Conservation (phyloP, 2,797 vertebrate species). For the Girardinus metallicus region DNA sequence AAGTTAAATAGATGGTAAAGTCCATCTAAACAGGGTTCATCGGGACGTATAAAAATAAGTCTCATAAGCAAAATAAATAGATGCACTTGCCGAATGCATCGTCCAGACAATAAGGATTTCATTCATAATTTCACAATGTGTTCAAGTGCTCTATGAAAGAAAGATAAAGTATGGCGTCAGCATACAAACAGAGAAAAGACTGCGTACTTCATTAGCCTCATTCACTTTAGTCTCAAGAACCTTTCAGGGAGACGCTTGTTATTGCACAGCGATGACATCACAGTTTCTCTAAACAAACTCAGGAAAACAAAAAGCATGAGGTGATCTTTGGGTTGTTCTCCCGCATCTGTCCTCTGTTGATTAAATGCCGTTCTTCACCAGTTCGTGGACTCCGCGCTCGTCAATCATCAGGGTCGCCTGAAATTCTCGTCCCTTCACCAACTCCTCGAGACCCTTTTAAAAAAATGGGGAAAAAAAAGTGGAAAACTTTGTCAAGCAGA, state of each 20-base stretch:
- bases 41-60: constrained; percentile 80
- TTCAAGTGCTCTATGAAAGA: constrained; percentile 54
- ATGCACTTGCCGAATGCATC: constrained; percentile 62
- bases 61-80: constrained; percentile 82
- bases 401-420: constrained; percentile 87
- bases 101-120: constrained; percentile 41
- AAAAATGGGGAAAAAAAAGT: background rate
- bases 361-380: constrained; percentile 91
- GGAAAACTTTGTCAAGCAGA: constrained; percentile 13
- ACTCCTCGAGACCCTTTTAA: constrained; percentile 86
- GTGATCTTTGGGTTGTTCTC: constrained; percentile 48
- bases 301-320: constrained; percentile 29
- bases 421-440: constrained; percentile 87
- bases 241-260: constrained; percentile 40
- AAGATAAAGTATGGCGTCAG: constrained; percentile 14
- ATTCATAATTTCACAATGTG: constrained; percentile 61
- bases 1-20: constrained; percentile 53
- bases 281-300: constrained; percentile 55
- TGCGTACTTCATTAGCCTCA: constrained; percentile 31
- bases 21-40: constrained; percentile 53
- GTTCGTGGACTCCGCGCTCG: constrained; percentile 82
- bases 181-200: constrained; percentile 40
- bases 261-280: constrained; percentile 78
- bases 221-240: constrained; percentile 28
- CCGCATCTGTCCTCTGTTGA: constrained; percentile 72